phyloP scores from a whole-genome alignment of 1,140 invertebrate species.

The Drosophila burlai region DNA sequence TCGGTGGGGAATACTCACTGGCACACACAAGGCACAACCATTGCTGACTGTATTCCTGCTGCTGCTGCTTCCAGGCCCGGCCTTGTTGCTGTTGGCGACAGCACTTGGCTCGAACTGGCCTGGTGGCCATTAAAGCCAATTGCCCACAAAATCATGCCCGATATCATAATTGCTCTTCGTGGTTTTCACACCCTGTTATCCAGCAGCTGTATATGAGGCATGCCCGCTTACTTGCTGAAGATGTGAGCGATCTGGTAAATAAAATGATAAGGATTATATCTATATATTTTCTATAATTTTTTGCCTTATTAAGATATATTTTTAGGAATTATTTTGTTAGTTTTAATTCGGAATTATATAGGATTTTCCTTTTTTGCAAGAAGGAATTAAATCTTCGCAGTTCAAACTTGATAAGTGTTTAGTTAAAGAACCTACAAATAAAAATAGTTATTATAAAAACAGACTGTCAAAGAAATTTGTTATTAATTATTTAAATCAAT shows the following conservation, averaged over 20 bases:
- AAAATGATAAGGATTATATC: too few species aligned
- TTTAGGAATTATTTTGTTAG: neutral
- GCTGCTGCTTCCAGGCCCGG: constrained; percentile 2
- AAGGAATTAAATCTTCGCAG: neutral
- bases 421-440: neutral
- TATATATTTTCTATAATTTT: neutral
- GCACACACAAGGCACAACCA: constrained; percentile 15
- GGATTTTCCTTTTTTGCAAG: neutral
- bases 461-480: too few species aligned
- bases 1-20: constrained; percentile 1
- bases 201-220: too few species aligned
- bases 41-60: constrained; percentile 5
- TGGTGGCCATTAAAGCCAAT: constrained; percentile 79
- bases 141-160: constrained; percentile 83
- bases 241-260: neutral
- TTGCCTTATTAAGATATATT: neutral
- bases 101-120: constrained; percentile 45
- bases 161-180: constrained; percentile 83
- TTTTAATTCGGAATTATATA: neutral
- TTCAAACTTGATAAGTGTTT: neutral
- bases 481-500: neutral
- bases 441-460: neutral
- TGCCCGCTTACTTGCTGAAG: neutral
- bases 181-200: constrained; percentile 61
- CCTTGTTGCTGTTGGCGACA: constrained; percentile 56